A percentile compares a stretch with the other conserved stretches of the same genome.
Conservation (phyloP, 2,888 invertebrate species). For the Mesorhabditis belari region DNA sequence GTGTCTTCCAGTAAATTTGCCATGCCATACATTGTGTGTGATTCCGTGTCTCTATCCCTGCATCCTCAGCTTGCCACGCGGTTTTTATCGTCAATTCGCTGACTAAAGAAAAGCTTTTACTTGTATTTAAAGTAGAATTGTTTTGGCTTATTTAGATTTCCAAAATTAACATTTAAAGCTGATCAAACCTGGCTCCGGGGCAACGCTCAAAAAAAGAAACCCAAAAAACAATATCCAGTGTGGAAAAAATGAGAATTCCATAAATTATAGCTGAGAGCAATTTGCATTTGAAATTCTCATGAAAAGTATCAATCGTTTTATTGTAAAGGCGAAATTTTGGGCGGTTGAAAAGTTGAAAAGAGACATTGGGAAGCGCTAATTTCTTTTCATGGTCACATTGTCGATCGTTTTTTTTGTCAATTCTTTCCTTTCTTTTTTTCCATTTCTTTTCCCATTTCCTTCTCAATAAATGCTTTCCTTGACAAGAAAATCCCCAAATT, state of each 20-base stretch:
- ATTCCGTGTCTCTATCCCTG: conserved; percentile 17
- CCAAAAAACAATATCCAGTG: not conserved
- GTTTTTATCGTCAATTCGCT: conserved; percentile 19
- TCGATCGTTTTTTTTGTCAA: conserved; percentile 4
- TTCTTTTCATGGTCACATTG: too few relatives aligned
- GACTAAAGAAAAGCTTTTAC: not conserved
- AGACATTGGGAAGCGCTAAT: too few relatives aligned
- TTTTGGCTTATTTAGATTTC: conserved; percentile 1
- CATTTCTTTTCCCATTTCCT: not conserved
- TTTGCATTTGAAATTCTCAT: too few relatives aligned
- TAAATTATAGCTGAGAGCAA: too few relatives aligned
- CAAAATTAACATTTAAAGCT: not conserved
- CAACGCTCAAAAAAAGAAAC: not conserved
- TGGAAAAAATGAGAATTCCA: too few relatives aligned
- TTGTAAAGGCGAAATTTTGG: too few relatives aligned
- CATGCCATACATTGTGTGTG: conserved; percentile 30
- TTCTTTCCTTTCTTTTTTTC: not conserved
- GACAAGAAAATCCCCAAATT: too few relatives aligned
- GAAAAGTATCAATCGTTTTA: too few relatives aligned
- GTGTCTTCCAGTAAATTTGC: conserved; percentile 26
- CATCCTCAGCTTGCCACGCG: conserved; percentile 33
- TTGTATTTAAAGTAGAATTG: not conserved
- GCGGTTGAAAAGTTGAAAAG: too few relatives aligned
- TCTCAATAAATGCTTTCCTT: not conserved
- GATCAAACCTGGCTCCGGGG: not conserved